phyloP scores from a whole-genome alignment of 1,140 invertebrate genomes.

The Pseudachorutes palmiensis region DNA sequence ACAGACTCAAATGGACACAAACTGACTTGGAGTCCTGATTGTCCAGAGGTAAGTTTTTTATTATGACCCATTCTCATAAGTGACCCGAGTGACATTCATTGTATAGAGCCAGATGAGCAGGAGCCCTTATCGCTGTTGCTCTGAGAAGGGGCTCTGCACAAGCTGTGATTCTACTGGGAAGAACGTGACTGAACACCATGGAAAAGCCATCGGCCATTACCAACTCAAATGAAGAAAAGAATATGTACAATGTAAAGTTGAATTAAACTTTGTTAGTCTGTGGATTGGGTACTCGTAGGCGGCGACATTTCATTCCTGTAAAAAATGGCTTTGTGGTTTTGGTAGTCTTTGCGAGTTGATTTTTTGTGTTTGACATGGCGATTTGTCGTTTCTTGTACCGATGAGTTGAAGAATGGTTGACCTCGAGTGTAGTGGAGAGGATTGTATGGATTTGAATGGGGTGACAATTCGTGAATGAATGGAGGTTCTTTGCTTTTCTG shows the following conservation, averaged over 20 bases:
- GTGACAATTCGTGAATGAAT: constrained; percentile 7
- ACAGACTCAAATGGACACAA: constrained; percentile 11
- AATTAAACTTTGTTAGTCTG: not conserved
- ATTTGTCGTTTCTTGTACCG: no score
- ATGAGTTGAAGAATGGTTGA: no score
- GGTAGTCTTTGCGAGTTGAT: no score
- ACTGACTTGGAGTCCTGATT: constrained; percentile 23
- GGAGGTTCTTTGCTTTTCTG: not conserved
- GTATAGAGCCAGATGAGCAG: constrained; percentile 21
- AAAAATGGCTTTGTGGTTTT: no score
- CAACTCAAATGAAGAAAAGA: not conserved
- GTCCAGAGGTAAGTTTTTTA: constrained; percentile 25
- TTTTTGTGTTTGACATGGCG: no score
- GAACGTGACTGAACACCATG: not conserved
- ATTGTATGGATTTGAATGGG: not conserved
- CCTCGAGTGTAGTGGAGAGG: not conserved
- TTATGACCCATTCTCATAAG: not conserved
- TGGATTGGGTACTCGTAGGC: no score
- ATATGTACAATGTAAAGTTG: not conserved
- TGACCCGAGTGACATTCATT: not conserved
- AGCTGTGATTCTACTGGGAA: not conserved
- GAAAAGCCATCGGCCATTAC: not conserved
- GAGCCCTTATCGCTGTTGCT: constrained; percentile 30
- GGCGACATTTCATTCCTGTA: no score
- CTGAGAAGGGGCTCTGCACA: constrained; percentile 25